phyloP scores from a whole-genome alignment of 37 sponge, comb jelly and placozoan genomes.

The Ianthella basta region DNA sequence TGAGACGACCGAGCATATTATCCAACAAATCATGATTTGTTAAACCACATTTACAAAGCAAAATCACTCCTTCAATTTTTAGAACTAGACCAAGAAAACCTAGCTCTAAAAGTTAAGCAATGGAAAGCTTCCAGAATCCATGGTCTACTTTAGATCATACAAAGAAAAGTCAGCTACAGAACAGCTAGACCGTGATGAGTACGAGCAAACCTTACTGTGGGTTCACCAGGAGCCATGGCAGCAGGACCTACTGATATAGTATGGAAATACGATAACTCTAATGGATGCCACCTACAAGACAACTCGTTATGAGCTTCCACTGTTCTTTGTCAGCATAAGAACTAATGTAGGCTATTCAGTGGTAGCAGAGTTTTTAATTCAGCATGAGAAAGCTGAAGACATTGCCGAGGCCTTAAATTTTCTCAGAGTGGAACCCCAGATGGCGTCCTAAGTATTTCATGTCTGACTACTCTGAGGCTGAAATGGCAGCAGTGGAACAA shows the following conservation, averaged over 20 bases:
- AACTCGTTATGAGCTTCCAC: conserved; percentile 44
- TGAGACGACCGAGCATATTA: conserved; percentile 7
- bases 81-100: conserved; percentile 51
- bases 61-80: conserved; percentile 33
- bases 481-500: conserved; percentile 14
- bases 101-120: conserved; percentile 30
- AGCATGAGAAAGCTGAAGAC: conserved; percentile 29
- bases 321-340: conserved; percentile 45
- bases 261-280: conserved; percentile 43
- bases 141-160: no score
- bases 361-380: conserved; percentile 48
- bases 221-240: conserved; percentile 63
- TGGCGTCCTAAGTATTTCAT: conserved; percentile 44
- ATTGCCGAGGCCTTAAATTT: conserved; percentile 44
- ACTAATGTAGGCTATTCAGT: conserved; percentile 47
- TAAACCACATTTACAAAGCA: conserved; percentile 46
- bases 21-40: conserved; percentile 33
- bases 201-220: conserved; percentile 23
- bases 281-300: conserved; percentile 56
- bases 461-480: conserved; percentile 50
- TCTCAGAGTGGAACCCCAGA: conserved; percentile 35
- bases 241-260: conserved; percentile 31
- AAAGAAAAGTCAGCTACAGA: no score
- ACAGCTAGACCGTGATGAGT: no score
- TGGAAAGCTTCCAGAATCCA: conserved; percentile 29